Base-by-base conservation (phyloP, 2,113 vertebrate species). In the Tetraodon nigroviridis region DNA sequence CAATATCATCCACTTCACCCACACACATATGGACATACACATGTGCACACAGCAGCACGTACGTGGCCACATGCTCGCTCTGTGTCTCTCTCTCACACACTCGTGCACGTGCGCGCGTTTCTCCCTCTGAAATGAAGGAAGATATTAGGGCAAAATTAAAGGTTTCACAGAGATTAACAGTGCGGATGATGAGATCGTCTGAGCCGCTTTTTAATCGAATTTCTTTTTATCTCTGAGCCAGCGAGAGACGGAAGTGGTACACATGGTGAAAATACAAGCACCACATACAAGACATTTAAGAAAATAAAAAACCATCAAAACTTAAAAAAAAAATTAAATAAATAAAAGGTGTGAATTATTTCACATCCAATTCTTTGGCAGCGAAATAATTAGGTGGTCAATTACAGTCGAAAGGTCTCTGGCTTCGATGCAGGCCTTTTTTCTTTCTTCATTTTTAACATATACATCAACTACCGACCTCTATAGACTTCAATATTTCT, bases 1-100 rank as follows among this genome's bases (percentile, higher is more conserved):
- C 87, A 87, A 90, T 89, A 88, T 88, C 86, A 87, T 86, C 82
- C 82, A 86, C 86, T 89, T 89, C 87, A 90, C 86, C 88, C 84
- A 89, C 89, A 86, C 84, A 86, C 87, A 88, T 87, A 87, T 89
- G 84, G 82, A 86, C 85, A 79, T 85, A 83, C 87, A 82, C 85
- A 86, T 85, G 84, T 84, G 85, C 79, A 60, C 84, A 83, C 84
- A 81, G 69, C 71, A 79, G 70, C 84, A 74, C 59, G 71, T 79
- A 67, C 79, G 18, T 19, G 74, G 69, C 77, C 83, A 76, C 80
- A 72, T 74, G 64, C 71, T 76, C 76, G 8, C 56, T 19, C 56
- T 16, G 52, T 40, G 32, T 49, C 61, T 49, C 61, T 37, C 51
- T 58, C 58, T 2, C 53, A 42, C 55, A 20, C 67, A n/a, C 55